A percentile compares a stretch with the other conserved stretches of the same genome.
These are phyloP conservation scores for Beris morrisii DNA, from an alignment of 2,888 invertebrate species.

Conservation along the genomic window DNA sequence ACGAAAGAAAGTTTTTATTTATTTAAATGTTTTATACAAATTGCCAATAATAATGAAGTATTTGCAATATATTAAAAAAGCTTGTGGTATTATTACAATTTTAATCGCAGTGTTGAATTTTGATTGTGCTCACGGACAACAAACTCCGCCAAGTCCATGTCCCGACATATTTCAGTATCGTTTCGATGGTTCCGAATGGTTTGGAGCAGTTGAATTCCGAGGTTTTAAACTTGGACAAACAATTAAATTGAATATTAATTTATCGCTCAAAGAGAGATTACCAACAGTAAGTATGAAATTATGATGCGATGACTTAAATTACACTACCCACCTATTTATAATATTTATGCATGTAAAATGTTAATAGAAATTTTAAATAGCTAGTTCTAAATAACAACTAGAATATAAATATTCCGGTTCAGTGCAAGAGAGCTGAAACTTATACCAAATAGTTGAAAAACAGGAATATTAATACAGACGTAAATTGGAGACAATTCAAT, in stretches of 20 bases:
- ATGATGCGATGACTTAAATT: too few species aligned
- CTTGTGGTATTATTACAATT: neutral
- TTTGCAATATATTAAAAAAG: neutral
- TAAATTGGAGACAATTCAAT: too few species aligned
- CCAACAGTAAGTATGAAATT: conserved; percentile 46
- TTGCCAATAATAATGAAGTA: conserved; percentile 14
- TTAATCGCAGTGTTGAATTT: neutral
- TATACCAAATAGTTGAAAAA: too few species aligned
- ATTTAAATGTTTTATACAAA: conserved; percentile 7
- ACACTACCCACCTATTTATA: too few species aligned
- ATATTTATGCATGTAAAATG: too few species aligned
- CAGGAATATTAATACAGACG: too few species aligned
- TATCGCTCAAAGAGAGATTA: conserved; percentile 52
- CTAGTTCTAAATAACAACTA: neutral
- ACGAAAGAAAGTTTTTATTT: neutral
- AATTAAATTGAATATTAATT: conserved; percentile 49
- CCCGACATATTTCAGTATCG: conserved; percentile 27
- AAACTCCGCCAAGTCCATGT: conserved; percentile 44
- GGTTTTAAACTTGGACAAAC: conserved; percentile 40
- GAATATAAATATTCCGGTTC: neutral
- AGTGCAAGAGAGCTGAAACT: neutral
- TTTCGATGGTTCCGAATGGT: conserved; percentile 18
- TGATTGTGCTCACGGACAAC: conserved; percentile 1
- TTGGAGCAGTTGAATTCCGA: conserved; percentile 18
- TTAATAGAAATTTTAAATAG: too few species aligned